Evolutionary conservation across 1,140 invertebrate species (phyloP).

Genomic region (Drosophila miranda): DNA sequence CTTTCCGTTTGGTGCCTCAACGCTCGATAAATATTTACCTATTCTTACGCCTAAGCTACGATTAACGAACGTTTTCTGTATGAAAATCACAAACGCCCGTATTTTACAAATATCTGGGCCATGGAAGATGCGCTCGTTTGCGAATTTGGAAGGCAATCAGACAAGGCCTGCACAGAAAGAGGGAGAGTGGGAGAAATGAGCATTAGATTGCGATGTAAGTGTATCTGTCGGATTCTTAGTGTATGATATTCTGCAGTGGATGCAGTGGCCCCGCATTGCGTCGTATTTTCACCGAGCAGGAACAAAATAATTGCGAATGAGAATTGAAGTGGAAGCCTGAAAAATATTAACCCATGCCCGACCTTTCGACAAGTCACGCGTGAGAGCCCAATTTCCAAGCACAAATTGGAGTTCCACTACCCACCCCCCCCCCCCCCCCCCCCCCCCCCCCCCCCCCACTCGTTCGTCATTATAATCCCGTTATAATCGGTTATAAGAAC

Average conservation of each 20-base stretch:
- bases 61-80: constrained; percentile 57
- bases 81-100: constrained; percentile 78
- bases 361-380: no score
- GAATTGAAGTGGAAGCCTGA: no score
- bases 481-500: constrained; percentile 15
- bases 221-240: not conserved
- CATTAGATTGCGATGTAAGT: not conserved
- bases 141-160: constrained; percentile 81
- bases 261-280: no score
- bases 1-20: constrained; percentile 5
- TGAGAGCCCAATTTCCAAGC: not conserved
- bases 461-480: constrained; percentile 6
- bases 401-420: not conserved
- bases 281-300: no score
- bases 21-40: constrained; percentile 55
- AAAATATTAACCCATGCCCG: no score
- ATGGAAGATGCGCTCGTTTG: constrained; percentile 78
- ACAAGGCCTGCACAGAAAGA: constrained; percentile 73
- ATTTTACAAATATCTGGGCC: constrained; percentile 80
- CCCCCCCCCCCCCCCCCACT: not conserved
- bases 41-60: constrained; percentile 50
- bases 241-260: no score
- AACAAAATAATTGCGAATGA: no score
- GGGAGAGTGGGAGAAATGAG: not conserved
- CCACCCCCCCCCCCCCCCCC: not conserved